Evolutionary conservation across 64 coral and sea anemone species (phyloP).

Genomic region (Porites australiensis): DNA sequence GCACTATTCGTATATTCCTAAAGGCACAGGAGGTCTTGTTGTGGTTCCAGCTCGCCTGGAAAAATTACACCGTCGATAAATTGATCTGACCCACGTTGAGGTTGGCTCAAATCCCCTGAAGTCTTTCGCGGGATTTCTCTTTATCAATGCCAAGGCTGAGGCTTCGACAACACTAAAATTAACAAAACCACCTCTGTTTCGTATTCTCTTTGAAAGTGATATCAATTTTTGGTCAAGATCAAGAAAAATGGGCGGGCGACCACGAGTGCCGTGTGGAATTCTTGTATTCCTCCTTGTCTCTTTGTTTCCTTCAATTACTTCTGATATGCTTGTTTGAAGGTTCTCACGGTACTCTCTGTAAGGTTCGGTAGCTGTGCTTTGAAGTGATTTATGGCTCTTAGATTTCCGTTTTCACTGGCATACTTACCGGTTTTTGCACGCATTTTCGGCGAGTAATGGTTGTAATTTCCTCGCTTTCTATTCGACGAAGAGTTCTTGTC

Average conservation of each 20-base stretch:
- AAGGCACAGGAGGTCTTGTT: too few species aligned
- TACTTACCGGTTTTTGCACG: constrained; percentile 43
- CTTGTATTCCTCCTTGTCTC: constrained; percentile 51
- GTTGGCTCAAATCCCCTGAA: constrained; percentile 62
- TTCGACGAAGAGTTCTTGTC: too few species aligned
- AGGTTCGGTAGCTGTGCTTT: constrained; percentile 61
- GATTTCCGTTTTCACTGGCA: constrained; percentile 48
- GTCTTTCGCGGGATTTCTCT: constrained; percentile 55
- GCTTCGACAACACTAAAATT: constrained; percentile 63
- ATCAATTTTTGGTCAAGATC: constrained; percentile 71
- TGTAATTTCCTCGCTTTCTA: too few species aligned
- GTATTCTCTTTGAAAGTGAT: constrained; percentile 49
- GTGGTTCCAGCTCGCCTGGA: constrained; percentile 1
- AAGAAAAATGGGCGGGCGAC: constrained; percentile 62
- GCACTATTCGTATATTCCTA: constrained; percentile 17
- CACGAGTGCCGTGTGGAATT: constrained; percentile 55
- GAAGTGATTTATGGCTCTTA: constrained; percentile 51
- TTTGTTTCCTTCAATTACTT: constrained; percentile 53
- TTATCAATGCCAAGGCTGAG: constrained; percentile 42
- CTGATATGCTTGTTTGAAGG: too few species aligned
- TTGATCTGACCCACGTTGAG: constrained; percentile 41
- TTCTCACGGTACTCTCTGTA: too few species aligned
- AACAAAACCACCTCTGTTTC: constrained; percentile 78
- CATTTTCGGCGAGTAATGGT: constrained; percentile 20
- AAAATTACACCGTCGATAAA: constrained; percentile 28